Base-by-base conservation (phyloP, 1,140 invertebrate genomes). In the Tyrophagus putrescentiae region DNA sequence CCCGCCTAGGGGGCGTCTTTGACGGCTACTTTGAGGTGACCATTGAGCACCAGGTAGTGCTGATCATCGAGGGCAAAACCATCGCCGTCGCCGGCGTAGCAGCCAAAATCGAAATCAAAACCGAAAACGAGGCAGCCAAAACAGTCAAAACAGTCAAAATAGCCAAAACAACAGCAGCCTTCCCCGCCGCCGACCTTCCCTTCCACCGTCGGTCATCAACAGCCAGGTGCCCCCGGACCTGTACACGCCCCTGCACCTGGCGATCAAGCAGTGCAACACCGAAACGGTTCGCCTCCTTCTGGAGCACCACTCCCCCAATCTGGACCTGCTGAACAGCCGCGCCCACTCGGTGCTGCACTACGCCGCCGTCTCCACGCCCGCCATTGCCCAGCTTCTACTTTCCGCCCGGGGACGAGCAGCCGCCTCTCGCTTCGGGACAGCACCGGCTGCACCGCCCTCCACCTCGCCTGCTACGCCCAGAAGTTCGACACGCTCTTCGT, bases 171-270 rank as follows among this genome's bases (percentile, higher is more conserved):
- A n/a, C n/a, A n/a, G n/a, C n/a, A n/a, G n/a, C n/a, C n/a, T n/a
- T n/a, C n/a, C n/a, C n/a, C n/a, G n/a, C n/a, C n/a, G n/a, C n/a
- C n/a, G n/a, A n/a, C n/a, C n/a, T n/a, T n/a, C n/a, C n/a, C n/a
- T n/a, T n/a, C n/a, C n/a, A n/a, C n/a, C n/a, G n/a, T n/a, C n/a
- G n/a, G n/a, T n/a, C 9, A 36, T 63, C 3, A 60, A 63, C 27
- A 11, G 23, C 23, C 50, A 42, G 21, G 23, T 18, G 18, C 3
- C 29, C 13, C 48, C 57, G 11, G 34, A 39, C 16, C 11, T 5
- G 21, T 23, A 53, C 16, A 64, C 63, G 13, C 60, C 63, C 5
- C 32, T 64, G 11, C 52, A 57, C 21, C 25, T 64, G 25, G 63
- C 60, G 3, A 61, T 64, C 21, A 29, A 58, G 18, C 9, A 25